Conservation (phyloP, 1,140 invertebrate species). For the Lutraria rhynchaena region DNA sequence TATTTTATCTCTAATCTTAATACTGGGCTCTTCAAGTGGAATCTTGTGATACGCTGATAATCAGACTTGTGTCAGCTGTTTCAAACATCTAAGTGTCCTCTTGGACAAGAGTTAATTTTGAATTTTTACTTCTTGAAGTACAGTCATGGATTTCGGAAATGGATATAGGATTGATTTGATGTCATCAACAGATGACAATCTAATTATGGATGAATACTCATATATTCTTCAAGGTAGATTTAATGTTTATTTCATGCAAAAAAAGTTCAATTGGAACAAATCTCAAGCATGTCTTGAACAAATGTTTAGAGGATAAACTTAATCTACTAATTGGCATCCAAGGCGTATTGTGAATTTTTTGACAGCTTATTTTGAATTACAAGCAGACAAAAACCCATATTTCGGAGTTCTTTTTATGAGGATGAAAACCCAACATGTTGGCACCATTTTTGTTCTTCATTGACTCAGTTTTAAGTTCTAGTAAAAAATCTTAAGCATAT, state of each 20-base stretch:
- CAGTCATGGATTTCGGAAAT: conserved; percentile 37
- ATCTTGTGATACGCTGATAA: too few species aligned
- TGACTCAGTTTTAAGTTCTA: too few species aligned
- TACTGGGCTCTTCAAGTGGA: too few species aligned
- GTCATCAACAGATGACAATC: conserved; percentile 38
- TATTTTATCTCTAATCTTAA: too few species aligned
- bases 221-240: conserved; percentile 58
- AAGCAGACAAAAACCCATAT: not conserved
- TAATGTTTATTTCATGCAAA: not conserved
- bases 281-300: too few species aligned
- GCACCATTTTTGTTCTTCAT: not conserved
- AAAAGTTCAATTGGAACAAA: too few species aligned
- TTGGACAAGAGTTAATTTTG: too few species aligned
- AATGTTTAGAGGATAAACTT: too few species aligned
- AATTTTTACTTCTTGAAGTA: too few species aligned
- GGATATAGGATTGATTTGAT: conserved; percentile 33
- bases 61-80: too few species aligned
- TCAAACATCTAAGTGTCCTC: too few species aligned
- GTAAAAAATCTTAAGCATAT: too few species aligned
- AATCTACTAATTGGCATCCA: not conserved
- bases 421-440: not conserved
- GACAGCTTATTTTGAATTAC: not conserved
- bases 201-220: conserved; percentile 54
- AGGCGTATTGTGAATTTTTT: not conserved
- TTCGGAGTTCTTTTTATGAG: not conserved